These are phyloP conservation scores for Aproaerema taeniolella DNA, from an alignment of 2,888 invertebrate species.

Conservation along the genomic window DNA sequence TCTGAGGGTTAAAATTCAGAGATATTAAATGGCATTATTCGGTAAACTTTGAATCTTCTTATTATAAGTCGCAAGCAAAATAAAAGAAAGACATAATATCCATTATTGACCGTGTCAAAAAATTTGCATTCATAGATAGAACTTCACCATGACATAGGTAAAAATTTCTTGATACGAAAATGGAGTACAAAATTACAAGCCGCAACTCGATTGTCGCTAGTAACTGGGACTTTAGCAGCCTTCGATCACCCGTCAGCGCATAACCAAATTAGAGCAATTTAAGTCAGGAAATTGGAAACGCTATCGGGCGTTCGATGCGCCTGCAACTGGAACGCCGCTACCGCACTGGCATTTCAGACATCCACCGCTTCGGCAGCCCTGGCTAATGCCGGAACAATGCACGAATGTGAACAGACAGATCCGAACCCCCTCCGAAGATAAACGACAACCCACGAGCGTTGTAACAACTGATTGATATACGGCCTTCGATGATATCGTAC, in stretches of 20 bases:
- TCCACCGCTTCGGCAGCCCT: conserved; percentile 63
- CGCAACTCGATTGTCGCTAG: conserved; percentile 42
- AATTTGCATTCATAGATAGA: no score
- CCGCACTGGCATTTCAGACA: conserved; percentile 68
- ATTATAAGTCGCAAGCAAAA: no score
- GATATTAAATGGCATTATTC: no score
- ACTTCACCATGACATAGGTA: no score
- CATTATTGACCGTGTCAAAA: no score
- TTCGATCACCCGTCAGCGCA: conserved; percentile 69
- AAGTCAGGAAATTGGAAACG: conserved; percentile 76
- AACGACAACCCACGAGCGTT: conserved; percentile 70
- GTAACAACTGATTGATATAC: conserved; percentile 77
- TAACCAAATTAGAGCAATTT: conserved; percentile 77
- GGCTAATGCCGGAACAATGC: conserved; percentile 73
- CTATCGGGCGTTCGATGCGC: conserved; percentile 65
- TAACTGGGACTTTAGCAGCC: conserved; percentile 44
- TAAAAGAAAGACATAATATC: no score
- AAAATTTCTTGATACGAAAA: no score
- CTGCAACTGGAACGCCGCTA: conserved; percentile 55
- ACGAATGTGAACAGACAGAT: conserved; percentile 71
- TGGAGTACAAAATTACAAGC: conserved; percentile 40
- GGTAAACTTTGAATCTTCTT: no score
- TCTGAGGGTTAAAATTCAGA: no score
- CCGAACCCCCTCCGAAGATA: conserved; percentile 69
- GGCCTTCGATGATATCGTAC: conserved; percentile 62